Conservation (phyloP, 1,140 invertebrate species). For the Drosophila ambigua region DNA sequence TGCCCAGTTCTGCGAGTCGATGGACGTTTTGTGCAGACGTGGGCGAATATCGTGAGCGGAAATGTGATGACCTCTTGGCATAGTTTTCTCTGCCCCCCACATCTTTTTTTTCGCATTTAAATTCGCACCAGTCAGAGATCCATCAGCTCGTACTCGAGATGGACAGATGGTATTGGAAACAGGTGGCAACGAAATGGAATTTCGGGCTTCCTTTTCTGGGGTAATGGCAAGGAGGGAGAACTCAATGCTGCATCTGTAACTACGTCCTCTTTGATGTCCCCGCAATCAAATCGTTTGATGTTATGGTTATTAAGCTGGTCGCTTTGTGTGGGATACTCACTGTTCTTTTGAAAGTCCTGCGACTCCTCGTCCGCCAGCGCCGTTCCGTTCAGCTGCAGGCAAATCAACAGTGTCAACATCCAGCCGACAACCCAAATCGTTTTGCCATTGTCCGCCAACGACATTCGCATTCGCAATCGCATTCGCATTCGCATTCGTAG, state of each 20-base stretch:
- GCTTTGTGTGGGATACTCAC: conserved; percentile 57
- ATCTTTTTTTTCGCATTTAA: conserved; percentile 15
- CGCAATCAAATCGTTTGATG: conserved; percentile 24
- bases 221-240: conserved; percentile 30
- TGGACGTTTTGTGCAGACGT: conserved; percentile 68
- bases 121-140: conserved; percentile 30
- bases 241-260: conserved; percentile 23
- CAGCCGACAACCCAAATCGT: conserved; percentile 59
- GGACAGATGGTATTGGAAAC: conserved; percentile 32
- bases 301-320: conserved; percentile 35
- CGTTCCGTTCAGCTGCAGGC: conserved; percentile 39
- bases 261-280: conserved; percentile 6
- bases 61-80: conserved; percentile 41
- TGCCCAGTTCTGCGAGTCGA: conserved; percentile 16
- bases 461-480: no score
- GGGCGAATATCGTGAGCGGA: conserved; percentile 39
- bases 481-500: no score
- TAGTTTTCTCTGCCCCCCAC: conserved; percentile 16
- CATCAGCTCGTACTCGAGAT: conserved; percentile 1
- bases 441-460: conserved; percentile 44
- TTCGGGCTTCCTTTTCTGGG: background rate
- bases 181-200: conserved; percentile 30
- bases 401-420: conserved; percentile 50
- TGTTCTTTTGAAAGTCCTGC: conserved; percentile 83
- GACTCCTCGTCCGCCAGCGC: conserved; percentile 69